Base-by-base conservation (phyloP, 2,888 invertebrate genomes). In the Nematopogon swammerdamellus region DNA sequence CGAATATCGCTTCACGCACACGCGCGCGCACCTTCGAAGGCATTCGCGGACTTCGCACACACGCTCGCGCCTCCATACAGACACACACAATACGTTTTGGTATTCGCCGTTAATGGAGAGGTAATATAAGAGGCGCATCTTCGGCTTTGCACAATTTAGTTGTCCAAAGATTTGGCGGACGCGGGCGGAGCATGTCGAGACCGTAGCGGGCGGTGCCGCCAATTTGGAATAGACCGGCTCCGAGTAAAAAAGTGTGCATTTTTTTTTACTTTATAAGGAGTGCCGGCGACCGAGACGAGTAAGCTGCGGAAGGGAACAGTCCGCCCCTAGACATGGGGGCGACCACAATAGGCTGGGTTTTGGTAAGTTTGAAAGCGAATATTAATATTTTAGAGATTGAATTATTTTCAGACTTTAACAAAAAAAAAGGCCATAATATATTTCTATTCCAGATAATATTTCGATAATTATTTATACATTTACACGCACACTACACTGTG, bases 111-210 rank as follows among this genome's bases (percentile, higher is more conserved):
- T 71, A 75, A 73, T 72, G 68, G 75, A 75, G 76, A 76, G 71
- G 67, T 79, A 70, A 76, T 77, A 79, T 79, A 79, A 77, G 77
- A 76, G 68, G 72, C 74, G 70, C 77, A 77, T 79, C 77, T 76
- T 76, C 63, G 70, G 68, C 65, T 79, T 76, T 76, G 75, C 74
- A 77, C 76, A 77, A 67, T 72, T 79, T 72, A 77, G 76, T 79
- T 68, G 36, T 14, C 14, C 14, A 65, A 68, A 69, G 73, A 72
- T 72, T 65, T 69, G 70, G 63, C 65, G 71, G 74, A n/a, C 65
- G 57, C 62, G 68, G 60, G 72, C 67, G 70, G 25, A 25, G 5
- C 25, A 6, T 25, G 25, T 10, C 5, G 5, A 10, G 25, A 10
- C n/a, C 36, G 36, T 14, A 36, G 36, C n/a, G 11, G 36, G 36